phyloP scores from a whole-genome alignment of 2,888 invertebrate genomes.

The Leptothorax acervorum region DNA sequence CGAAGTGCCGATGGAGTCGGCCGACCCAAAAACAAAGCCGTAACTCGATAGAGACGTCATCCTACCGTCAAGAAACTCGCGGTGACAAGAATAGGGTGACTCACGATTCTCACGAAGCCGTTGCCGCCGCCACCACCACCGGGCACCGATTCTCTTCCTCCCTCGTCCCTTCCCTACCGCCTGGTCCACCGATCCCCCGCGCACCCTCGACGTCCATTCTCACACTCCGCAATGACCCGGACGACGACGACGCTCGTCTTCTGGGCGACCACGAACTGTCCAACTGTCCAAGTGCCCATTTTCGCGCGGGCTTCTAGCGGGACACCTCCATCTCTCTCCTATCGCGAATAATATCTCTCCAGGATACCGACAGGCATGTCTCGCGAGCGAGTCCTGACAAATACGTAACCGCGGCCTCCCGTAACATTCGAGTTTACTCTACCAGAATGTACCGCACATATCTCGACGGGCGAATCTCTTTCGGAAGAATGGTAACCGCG shows the following conservation, averaged over 20 bases:
- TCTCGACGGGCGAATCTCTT: conserved; percentile 61
- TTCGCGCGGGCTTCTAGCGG: conserved; percentile 61
- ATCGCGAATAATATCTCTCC: conserved; percentile 79
- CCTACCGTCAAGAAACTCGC: conserved; percentile 64
- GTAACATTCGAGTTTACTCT: conserved; percentile 75
- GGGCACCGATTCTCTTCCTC: conserved; percentile 20
- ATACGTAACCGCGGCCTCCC: conserved; percentile 64
- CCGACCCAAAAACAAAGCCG: conserved; percentile 76
- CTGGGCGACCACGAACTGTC: conserved; percentile 74
- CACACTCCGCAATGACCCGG: conserved; percentile 4
- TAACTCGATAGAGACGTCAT: conserved; percentile 80
- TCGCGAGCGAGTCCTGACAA: conserved; percentile 72
- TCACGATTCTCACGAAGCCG: conserved; percentile 20
- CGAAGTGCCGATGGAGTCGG: conserved; percentile 65
- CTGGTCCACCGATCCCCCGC: conserved; percentile 2
- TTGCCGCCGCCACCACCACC: neutral
- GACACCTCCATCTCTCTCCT: conserved; percentile 57
- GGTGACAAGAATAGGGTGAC: conserved; percentile 60
- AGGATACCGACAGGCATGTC: conserved; percentile 71
- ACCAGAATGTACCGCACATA: conserved; percentile 70
- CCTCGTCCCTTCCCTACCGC: conserved; percentile 34
- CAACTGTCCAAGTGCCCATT: conserved; percentile 79
- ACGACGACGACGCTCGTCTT: conserved; percentile 53
- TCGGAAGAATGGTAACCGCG: conserved; percentile 4
- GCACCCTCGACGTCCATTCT: neutral